Evolutionary conservation across 2,113 vertebrate genomes (phyloP).

Genomic region (Platysteira castanea): DNA sequence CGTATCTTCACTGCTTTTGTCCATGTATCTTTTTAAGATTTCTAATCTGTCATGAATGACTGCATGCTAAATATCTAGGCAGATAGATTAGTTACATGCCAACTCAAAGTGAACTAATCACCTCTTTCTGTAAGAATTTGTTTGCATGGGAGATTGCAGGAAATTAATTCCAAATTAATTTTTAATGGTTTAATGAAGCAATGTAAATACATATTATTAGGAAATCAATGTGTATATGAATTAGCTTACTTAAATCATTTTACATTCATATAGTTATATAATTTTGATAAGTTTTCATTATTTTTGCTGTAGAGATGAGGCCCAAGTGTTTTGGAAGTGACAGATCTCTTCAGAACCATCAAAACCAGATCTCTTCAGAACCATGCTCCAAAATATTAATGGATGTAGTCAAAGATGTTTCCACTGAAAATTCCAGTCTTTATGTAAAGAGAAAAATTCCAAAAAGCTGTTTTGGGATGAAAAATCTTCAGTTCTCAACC

Average conservation of each 20-base stretch:
- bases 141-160: background rate
- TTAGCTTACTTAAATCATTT: background rate
- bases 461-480: background rate
- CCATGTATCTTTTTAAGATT: background rate
- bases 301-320: background rate
- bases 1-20: background rate
- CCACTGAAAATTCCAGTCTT: background rate
- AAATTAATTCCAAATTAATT: conserved; percentile 37
- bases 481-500: background rate
- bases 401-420: background rate
- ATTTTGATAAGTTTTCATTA: background rate
- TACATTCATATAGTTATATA: background rate
- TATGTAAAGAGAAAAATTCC: background rate
- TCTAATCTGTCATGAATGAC: background rate
- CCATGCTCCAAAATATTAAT: background rate
- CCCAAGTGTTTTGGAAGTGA: background rate
- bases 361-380: too few species aligned
- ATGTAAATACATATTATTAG: conserved; percentile 1
- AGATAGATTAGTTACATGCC: background rate
- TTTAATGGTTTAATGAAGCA: background rate
- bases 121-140: background rate
- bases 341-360: background rate
- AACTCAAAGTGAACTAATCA: background rate
- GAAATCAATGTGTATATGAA: background rate
- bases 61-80: background rate